Evolutionary conservation across 2,888 invertebrate genomes (phyloP), one percentile per base, ranked within the genome.

Genomic region (Lysandra bellargus): DNA sequence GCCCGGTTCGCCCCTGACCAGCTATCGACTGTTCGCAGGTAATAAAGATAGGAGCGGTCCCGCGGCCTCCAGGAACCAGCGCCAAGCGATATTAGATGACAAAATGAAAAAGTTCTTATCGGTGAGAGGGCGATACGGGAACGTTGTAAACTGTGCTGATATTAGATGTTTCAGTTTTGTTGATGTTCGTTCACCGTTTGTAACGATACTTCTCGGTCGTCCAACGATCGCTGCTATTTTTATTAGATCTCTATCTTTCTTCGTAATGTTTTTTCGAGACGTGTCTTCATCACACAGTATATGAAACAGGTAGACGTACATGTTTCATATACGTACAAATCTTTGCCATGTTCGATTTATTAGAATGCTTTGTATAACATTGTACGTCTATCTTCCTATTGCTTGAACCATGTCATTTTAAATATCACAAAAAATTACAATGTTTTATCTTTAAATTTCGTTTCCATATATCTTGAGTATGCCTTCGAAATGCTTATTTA

Each of bases 101-200:
- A 98, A 98, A 96, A 98, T 98, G 95, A 97, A 98, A 97, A 98
- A 97, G 94, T 98, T 98, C 95, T 95, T 98, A 95, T 98, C 98
- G 97, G 98, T 98, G 97, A 96, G 96, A 92, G 89, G 90, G 88
- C 89, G 89, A 80, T 79, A 81, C 82, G 87, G 90, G 90, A 88
- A 86, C 85, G 85, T 90, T 91, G 91, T 92, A 90, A 88, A 88
- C 89, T 88, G 89, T 89, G 92, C 91, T 92, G 86, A 86, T 88
- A 86, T 87, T 86, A 91, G 91, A 90, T 92, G 92, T 92, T 88
- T 90, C 88, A 88, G 86, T 91, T 88, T 88, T 85, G 88, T 88
- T 86, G 87, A 82, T 88, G 87, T 89, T 89, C 84, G 84, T 85
- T 85, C 81, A 83, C 84, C 84, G 85, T 87, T 83, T 87, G 87